phyloP scores from a whole-genome alignment of 2,797 vertebrate species.

The Erpetoichthys calabaricus region DNA sequence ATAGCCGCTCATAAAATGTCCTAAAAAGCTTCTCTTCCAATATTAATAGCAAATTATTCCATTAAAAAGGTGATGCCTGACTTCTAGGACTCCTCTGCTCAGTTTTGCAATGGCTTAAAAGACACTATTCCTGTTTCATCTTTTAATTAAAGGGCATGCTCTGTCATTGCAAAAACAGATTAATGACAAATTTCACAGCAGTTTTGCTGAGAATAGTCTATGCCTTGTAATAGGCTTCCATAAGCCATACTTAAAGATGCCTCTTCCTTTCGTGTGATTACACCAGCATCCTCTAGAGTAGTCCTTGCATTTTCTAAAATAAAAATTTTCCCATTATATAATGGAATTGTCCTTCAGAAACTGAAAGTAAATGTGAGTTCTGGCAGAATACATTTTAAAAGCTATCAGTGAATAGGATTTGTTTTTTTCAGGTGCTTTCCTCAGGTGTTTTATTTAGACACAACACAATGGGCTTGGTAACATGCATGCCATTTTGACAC shows the following conservation, averaged over 20 bases:
- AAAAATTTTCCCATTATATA: neutral
- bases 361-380: neutral
- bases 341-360: neutral
- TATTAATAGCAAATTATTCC: slow-evolving; percentile 39
- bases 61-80: slow-evolving; percentile 28
- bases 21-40: slow-evolving; percentile 27
- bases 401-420: too few relatives aligned
- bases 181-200: slow-evolving; percentile 5
- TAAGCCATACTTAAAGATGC: slow-evolving; percentile 1
- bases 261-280: neutral
- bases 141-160: slow-evolving; percentile 25
- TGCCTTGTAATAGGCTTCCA: slow-evolving; percentile 5
- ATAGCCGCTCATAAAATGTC: slow-evolving; percentile 30
- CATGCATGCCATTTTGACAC: too few relatives aligned
- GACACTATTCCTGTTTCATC: slow-evolving; percentile 14
- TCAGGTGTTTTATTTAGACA: too few relatives aligned
- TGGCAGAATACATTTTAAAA: too few relatives aligned
- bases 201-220: neutral
- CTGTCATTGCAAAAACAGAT: slow-evolving; percentile 3
- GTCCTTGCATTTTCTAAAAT: neutral
- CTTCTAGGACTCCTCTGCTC: slow-evolving; percentile 19
- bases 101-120: slow-evolving; percentile 14
- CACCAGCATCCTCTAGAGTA: neutral
- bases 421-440: too few relatives aligned
- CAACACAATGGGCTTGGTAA: too few relatives aligned